Evolutionary conservation across 2,113 vertebrate genomes (phyloP), one percentile per base, ranked within the genome.

Genomic region (Nothobranchius kuhntae): DNA sequence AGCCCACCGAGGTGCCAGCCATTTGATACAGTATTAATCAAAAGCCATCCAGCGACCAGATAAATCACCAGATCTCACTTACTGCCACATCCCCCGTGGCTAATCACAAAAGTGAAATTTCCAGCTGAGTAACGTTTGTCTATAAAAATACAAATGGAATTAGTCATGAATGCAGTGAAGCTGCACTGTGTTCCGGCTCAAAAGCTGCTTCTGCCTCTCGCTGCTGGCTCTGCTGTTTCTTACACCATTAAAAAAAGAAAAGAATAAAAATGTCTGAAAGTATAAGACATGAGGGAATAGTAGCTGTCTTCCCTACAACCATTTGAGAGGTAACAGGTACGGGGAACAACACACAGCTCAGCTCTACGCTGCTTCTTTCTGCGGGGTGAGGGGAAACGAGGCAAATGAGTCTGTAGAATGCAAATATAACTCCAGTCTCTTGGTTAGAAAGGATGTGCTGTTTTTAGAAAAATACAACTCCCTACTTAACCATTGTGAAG

Each of bases 11-110:
- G 71, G 68, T 87, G 86, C 81, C 75, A 91, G 75, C 77, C 58
- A 82, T 76, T 89, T 78, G 67, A 85, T 89, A 75, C 81, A 82
- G 78, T 88, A 91, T 91, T 86, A 87, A 89, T 92, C 88, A 87
- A 87, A 91, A 91, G 74, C 86, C 61, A 75, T 82, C 80, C 67
- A 77, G 60, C 9, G 53, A 67, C 50, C 44, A 65, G 81, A 89
- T 84, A 85, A 87, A 92, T 91, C 89, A 82, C 87, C 89, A 90
- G 81, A 86, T 80, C 70, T 73, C 75, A 80, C 86, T 84, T 77
- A 86, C 75, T 83, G 77, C 73, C 81, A 62, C 63, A 82, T 51
- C 54, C 81, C 86, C 83, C 65, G 30, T 71, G 81, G 86, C 86
- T 84, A 85, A 87, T 89, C 83, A 84, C 62, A 81, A 65, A 47